Evolutionary conservation across 2,888 invertebrate species (phyloP), one percentile per base, ranked within the genome.

Genomic region (Eupithecia subfuscata): DNA sequence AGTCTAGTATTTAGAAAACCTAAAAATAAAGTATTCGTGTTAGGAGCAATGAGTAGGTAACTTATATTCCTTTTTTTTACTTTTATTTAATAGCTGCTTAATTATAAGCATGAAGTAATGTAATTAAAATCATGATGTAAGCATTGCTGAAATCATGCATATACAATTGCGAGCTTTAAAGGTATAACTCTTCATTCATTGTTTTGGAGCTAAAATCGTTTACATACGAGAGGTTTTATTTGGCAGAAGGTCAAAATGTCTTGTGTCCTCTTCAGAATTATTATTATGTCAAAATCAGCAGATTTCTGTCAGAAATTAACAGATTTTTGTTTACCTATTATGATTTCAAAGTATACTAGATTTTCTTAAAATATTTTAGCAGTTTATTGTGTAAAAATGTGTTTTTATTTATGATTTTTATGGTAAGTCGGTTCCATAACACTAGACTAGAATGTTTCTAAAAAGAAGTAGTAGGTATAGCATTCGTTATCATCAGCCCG

Each of bases 261-360:
- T 12, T 22, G 9, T 5, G 22, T 22, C 12, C 22, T 56, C 6
- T 60, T 60, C 60, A 60, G 1, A 25, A 60, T 25, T 60, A 60
- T 60, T 60, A 22, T 30, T n/a, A 12, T 56, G 69, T 48, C 69
- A 69, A 12, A 69, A 69, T 52, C 69, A 34, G 52, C 18, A 14
- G 11, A n/a, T 37, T 56, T 69, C 34, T 69, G 52, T 69, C 34
- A 34, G 30, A 64, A 64, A 18, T 64, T 18, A 34, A 30, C 11
- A 69, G 52, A 69, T 34, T 69, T 69, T 69, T 69, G 69, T 69
- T 69, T 69, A 69, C 69, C 18, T 69, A 25, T 69, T 45, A 45
- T 34, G 22, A 18, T 48, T 69, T 45, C 45, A 8, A 40, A 40
- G 34, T 40, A 18, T 67, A 34, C 34, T 22, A 6, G 67, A 71